Conservation (phyloP, 2,797 vertebrate species). For the Acanthurus tractus region DNA sequence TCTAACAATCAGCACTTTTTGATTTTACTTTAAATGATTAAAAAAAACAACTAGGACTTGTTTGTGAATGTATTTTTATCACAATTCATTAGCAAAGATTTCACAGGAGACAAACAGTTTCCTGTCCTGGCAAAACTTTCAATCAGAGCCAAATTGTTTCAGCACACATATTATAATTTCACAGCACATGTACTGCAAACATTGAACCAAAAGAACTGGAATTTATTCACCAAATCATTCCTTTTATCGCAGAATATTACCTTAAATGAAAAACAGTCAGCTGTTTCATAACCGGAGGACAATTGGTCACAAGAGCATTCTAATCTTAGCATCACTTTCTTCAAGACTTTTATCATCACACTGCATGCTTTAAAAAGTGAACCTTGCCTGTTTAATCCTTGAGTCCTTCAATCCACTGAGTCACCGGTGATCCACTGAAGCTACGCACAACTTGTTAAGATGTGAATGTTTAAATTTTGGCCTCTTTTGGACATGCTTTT, state of each 20-base stretch:
- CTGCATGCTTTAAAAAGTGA: neutral
- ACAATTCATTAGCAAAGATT: conserved; percentile 17
- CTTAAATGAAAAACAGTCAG: neutral
- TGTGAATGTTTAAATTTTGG: too few species aligned
- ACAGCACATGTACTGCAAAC: neutral
- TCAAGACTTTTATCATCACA: neutral
- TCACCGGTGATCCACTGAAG: too few species aligned
- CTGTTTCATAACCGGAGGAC: neutral
- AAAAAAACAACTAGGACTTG: neutral
- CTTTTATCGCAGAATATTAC: neutral
- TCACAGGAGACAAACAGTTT: conserved; percentile 1
- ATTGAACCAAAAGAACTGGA: neutral
- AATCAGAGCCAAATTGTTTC: neutral
- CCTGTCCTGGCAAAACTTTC: neutral
- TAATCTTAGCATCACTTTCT: neutral
- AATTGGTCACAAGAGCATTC: neutral
- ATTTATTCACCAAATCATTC: neutral
- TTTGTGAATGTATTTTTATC: conserved; percentile 10
- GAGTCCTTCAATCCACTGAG: too few species aligned
- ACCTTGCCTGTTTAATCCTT: neutral
- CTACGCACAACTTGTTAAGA: too few species aligned
- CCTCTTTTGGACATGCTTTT: too few species aligned
- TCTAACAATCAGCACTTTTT: too few species aligned
- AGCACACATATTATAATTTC: neutral
- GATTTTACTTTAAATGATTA: too few species aligned